These are phyloP conservation scores for Anguilla marmorata DNA, from an alignment of 2,797 vertebrate genomes.

Conservation along the genomic window DNA sequence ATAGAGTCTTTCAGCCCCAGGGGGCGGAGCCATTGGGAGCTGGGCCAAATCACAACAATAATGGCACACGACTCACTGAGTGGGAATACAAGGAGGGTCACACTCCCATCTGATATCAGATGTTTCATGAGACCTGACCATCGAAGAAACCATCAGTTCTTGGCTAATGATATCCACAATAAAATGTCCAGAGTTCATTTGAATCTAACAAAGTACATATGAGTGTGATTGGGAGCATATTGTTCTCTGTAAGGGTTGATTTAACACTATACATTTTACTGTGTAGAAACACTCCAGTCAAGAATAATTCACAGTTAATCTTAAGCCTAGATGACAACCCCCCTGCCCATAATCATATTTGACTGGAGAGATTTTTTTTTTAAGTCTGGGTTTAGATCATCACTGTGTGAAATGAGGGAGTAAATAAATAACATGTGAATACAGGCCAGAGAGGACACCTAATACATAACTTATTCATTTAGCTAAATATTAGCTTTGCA, in stretches of 20 bases:
- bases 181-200: neutral
- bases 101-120: constrained; percentile 40
- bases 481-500: neutral
- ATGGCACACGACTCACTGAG: constrained; percentile 51
- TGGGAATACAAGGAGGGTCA: constrained; percentile 35
- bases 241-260: no score
- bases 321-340: neutral
- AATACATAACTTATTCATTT: neutral
- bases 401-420: neutral
- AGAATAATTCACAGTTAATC: constrained; percentile 16
- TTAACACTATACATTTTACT: no score
- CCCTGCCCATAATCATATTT: neutral
- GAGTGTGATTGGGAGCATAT: no score
- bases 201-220: neutral
- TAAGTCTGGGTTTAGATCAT: neutral
- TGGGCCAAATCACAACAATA: constrained; percentile 62
- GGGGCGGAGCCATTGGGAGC: constrained; percentile 65
- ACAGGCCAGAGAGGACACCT: neutral
- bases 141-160: constrained; percentile 9
- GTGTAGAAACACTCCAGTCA: neutral
- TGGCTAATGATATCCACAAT: neutral
- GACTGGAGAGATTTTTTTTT: neutral
- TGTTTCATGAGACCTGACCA: constrained; percentile 37
- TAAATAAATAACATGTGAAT: neutral
- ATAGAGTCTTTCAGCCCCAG: constrained; percentile 63